Percentiles rank a stretch among this genome's conserved stretches.
Evolutionary conservation across 2,113 vertebrate species (phyloP).

Genomic region (Catharus minimus): DNA sequence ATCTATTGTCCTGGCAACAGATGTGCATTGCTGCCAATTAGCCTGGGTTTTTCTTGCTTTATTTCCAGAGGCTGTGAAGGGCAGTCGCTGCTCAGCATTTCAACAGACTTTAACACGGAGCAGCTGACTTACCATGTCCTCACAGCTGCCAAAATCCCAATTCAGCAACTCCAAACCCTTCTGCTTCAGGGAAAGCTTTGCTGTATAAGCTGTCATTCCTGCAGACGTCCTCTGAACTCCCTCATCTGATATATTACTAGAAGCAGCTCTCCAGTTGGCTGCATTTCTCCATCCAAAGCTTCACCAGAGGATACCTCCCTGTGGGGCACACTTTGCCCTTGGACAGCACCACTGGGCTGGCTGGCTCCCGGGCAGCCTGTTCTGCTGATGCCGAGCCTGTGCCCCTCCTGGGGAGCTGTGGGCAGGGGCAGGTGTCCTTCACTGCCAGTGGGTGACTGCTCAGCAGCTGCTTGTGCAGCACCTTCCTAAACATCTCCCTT

Average conservation of each 20-base stretch:
- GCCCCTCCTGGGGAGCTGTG: fast-evolving
- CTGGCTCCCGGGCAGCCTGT: not conserved
- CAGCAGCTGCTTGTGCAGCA: not conserved
- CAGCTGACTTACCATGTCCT: not conserved
- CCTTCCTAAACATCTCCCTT: not conserved
- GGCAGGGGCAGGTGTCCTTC: not conserved
- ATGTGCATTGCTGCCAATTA: not conserved
- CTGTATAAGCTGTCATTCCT: not conserved
- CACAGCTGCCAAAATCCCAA: not conserved
- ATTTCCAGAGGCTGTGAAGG: not conserved
- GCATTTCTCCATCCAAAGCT: not conserved
- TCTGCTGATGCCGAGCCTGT: not conserved
- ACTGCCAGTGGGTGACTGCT: not conserved
- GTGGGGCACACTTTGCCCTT: not conserved
- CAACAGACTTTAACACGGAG: not conserved
- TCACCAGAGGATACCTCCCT: not conserved
- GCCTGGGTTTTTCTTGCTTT: not conserved
- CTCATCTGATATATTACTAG: not conserved
- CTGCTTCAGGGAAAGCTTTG: fast-evolving
- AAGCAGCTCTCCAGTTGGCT: not conserved
- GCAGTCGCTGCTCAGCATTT: not conserved
- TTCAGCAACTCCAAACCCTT: not conserved
- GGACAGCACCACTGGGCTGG: not conserved
- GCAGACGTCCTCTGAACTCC: not conserved
- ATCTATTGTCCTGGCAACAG: not conserved